Evolutionary conservation across 2,888 invertebrate species (phyloP), one percentile per base, ranked within the genome.

Genomic region (Melinopterus prodromus): DNA sequence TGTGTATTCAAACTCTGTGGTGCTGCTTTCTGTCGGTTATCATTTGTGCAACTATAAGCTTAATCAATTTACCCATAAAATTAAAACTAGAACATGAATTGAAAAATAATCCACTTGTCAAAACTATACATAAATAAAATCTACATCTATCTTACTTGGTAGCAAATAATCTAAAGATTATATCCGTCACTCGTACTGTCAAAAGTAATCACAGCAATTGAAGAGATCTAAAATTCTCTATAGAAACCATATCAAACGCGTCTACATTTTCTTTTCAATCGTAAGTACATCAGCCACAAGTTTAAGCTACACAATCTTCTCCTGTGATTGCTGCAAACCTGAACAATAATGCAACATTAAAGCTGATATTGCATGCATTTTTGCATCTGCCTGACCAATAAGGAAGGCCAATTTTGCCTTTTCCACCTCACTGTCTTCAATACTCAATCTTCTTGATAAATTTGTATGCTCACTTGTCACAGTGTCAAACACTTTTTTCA

Each of bases 291-390:
- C 37, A 35, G 15, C n/a, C 37, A 35, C 74, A 74, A 76, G 38
- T 16, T 53, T 35, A 26, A 82, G 76, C 77, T 87, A 88, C 78
- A 89, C 86, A 76, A 89, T 88, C 82, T 89, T 89, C 80, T 89
- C 89, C 83, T 88, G 88, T 2, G 95, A 94, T 84, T 95, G 93
- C 87, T 98, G 98, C 80, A 98, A 92, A 3, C 97, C 98, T 4
- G 98, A 96, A 90, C 98, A 99, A 89, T 97, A 96, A 90, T 98
- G 98, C 83, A 99, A 91, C 95, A 98, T 96, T 83, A 98, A 92
- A 78, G 98, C 95, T 77, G 98, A 97, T 82, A 99, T 91, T 0
- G 97, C 97, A 89, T 97, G 97, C 6, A 97, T 95, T 86, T 97
- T 94, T 83, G 96, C 94, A 87, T 98, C 98, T 71, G 95, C 94